phyloP scores from a whole-genome alignment of 2,113 vertebrate genomes.

The Osmerus mordax region DNA sequence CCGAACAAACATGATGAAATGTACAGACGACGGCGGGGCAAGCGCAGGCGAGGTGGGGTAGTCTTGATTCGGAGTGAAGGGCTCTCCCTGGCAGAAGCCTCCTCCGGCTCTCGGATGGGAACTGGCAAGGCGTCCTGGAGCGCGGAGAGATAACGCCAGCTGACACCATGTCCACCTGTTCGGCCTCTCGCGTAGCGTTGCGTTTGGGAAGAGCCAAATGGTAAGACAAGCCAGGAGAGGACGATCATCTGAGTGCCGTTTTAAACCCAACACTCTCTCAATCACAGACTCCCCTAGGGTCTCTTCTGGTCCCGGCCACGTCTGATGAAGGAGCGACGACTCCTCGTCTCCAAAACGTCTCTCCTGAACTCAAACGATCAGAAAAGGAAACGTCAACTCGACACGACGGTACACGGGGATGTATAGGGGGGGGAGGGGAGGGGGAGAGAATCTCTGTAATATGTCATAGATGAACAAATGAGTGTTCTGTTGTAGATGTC shows the following conservation, averaged over 20 bases:
- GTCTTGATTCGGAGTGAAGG: conserved; percentile 15
- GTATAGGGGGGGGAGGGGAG: conserved; percentile 17
- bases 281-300: too few species aligned
- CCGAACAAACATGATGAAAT: conserved; percentile 11
- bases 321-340: too few species aligned
- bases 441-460: background rate
- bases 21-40: background rate
- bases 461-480: conserved; percentile 14
- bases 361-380: background rate
- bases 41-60: background rate
- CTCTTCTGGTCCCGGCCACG: too few species aligned
- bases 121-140: background rate
- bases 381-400: conserved; percentile 6
- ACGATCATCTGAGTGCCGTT: too few species aligned
- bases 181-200: background rate
- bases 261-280: too few species aligned
- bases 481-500: conserved; percentile 35
- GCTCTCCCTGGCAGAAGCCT: conserved; percentile 7
- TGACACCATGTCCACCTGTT: background rate
- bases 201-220: too few species aligned
- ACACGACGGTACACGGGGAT: conserved; percentile 9
- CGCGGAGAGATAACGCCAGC: background rate
- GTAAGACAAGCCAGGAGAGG: too few species aligned
- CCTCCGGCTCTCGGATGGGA: background rate
- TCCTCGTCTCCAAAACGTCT: too few species aligned